Evolutionary conservation across 2,113 vertebrate species (phyloP).

Genomic region (Gallinago jamesoni): DNA sequence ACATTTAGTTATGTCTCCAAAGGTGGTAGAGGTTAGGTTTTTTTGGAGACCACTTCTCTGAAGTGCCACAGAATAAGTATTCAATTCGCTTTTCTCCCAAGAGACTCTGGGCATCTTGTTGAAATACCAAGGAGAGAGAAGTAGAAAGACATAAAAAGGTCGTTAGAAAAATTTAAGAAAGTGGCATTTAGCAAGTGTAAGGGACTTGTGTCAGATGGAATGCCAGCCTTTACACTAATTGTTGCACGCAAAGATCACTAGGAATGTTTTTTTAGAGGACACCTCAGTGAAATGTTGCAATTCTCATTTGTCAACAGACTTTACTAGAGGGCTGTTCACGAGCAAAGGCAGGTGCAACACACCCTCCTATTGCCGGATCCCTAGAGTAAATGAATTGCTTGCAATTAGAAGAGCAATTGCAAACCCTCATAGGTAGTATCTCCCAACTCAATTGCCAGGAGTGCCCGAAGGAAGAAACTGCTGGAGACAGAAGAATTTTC

Average conservation of each 20-base stretch:
- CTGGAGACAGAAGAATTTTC: too few relatives aligned
- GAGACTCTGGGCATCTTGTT: slow-evolving; percentile 32
- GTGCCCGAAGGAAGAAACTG: background rate
- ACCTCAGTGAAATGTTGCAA: background rate
- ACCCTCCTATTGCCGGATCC: fast-evolving
- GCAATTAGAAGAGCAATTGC: background rate
- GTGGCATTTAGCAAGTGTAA: slow-evolving; percentile 67
- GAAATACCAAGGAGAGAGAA: slow-evolving; percentile 73
- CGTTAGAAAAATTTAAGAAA: slow-evolving; percentile 54
- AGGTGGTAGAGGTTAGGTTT: slow-evolving; percentile 36
- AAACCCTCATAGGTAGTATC: too few relatives aligned
- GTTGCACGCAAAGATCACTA: background rate
- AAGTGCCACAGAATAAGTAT: slow-evolving; percentile 52
- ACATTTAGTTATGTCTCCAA: slow-evolving; percentile 61
- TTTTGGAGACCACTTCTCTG: slow-evolving; percentile 54
- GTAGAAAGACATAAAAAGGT: slow-evolving; percentile 67
- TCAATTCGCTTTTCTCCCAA: slow-evolving; percentile 38
- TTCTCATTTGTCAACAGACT: background rate
- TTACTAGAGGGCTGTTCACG: background rate
- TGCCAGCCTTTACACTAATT: background rate
- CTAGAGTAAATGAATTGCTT: background rate
- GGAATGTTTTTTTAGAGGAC: background rate
- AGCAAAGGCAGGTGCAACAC: too few relatives aligned
- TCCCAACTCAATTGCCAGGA: background rate
- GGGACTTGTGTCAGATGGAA: background rate